Percentiles rank a stretch among this genome's conserved stretches.
phyloP scores from a whole-genome alignment of 2,113 vertebrate species.

The Smithornis capensis region DNA sequence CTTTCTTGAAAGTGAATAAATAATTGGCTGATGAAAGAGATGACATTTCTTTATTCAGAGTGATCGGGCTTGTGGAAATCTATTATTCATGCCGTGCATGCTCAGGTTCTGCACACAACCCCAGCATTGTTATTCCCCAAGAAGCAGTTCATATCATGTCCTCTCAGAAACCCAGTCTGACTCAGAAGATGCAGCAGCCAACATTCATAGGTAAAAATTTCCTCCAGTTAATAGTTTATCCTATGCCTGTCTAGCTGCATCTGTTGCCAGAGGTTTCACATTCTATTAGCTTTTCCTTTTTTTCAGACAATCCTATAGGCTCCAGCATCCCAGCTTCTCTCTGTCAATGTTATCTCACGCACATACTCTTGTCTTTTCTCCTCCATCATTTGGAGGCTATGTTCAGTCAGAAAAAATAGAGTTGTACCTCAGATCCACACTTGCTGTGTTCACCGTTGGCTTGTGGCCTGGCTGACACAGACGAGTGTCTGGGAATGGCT shows the following conservation, averaged over 20 bases:
- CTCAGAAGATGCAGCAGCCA: not conserved
- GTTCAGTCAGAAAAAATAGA: not conserved
- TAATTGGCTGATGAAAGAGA: not conserved
- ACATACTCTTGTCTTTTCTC: not conserved
- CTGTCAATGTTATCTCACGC: not conserved
- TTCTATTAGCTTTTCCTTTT: not conserved
- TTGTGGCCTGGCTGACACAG: not conserved
- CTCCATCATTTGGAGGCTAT: not conserved
- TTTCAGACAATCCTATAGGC: not conserved
- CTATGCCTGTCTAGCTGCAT: not conserved
- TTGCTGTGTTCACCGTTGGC: not conserved
- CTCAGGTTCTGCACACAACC: not conserved
- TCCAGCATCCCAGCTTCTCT: not conserved
- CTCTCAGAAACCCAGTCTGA: not conserved
- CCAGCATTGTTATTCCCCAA: not conserved
- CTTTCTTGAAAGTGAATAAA: not conserved
- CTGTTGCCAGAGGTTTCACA: not conserved
- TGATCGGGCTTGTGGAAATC: not conserved
- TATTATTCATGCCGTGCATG: accelerated
- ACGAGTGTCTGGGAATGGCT: not conserved
- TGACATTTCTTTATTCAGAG: not conserved
- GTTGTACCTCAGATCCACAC: not conserved
- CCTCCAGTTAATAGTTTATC: not conserved
- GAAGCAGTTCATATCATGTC: not conserved
- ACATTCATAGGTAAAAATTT: not conserved